Percentiles rank a stretch among this genome's conserved stretches.
phyloP scores from a whole-genome alignment of 2,888 invertebrate genomes.

The Drosophila vallismaia region DNA sequence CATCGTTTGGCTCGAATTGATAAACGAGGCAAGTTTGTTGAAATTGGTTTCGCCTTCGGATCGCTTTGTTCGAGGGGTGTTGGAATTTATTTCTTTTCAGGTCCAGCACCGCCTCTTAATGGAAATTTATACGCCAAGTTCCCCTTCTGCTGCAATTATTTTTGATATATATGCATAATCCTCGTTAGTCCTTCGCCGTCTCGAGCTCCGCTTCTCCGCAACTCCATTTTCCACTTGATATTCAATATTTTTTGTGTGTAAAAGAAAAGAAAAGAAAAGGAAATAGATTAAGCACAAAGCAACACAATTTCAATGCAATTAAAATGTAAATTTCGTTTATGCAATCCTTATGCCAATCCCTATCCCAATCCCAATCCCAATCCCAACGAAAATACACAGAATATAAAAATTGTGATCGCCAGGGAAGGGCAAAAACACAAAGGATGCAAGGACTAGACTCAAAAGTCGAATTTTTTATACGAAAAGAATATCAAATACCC shows the following conservation, averaged over 20 bases:
- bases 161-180: constrained; percentile 56
- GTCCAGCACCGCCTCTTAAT: constrained; percentile 66
- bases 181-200: constrained; percentile 28
- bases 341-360: constrained; percentile 51
- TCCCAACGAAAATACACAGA: constrained; percentile 5
- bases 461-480: too few relatives aligned
- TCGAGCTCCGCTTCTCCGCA: not conserved
- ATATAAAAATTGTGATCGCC: constrained; percentile 12
- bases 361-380: constrained; percentile 17
- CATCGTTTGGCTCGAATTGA: constrained; percentile 50
- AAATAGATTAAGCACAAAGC: constrained; percentile 70
- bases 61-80: constrained; percentile 53
- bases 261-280: constrained; percentile 46
- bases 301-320: constrained; percentile 78
- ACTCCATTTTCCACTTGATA: constrained; percentile 66
- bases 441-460: constrained; percentile 28
- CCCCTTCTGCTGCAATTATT: constrained; percentile 62
- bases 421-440: not conserved
- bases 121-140: constrained; percentile 71
- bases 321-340: constrained; percentile 78
- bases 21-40: constrained; percentile 66
- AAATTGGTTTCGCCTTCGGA: constrained; percentile 68
- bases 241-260: constrained; percentile 66
- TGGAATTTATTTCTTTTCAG: constrained; percentile 72
- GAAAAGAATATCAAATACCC: constrained; percentile 17